Evolutionary conservation across 2,888 invertebrate species (phyloP), one percentile per base, ranked within the genome.

Genomic region (Lottia gigantea): DNA sequence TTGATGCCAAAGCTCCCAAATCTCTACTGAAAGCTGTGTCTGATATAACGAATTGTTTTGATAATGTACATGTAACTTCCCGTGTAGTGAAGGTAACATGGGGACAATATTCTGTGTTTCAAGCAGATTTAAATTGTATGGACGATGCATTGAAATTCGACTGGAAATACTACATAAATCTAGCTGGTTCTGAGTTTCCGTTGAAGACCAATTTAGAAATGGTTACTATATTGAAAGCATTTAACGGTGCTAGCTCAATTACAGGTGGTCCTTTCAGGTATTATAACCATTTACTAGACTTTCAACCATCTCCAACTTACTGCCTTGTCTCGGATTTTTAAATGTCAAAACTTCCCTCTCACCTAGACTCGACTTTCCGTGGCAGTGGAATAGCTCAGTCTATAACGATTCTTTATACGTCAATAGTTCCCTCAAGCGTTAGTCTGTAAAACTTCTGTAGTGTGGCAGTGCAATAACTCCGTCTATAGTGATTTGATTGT

Each of bases 61-160:
- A 19, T 23, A 55, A 55, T 14, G 55, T 55, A 0, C 11, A 23
- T 1, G 14, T 55, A 8, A 19, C 55, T 19, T 55, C 55, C 11
- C 55, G 23, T 23, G 11, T 19, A 55, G 23, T 19, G 19, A 14
- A 2, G 14, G 55, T 55, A 2, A 23, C 12, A 4, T 55, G 55
- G 55, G 55, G 55, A 12, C 55, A 55, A 23, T 55, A 55, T 55
- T 23, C 19, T 55, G 23, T 55, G 23, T 55, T 55, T 23, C 55
- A 55, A 55, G 55, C 55, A 55, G 55, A 55, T 23, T 14, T 55
- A 23, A 55, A 19, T 11, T 55, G 55, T 55, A 55, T 55, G 55
- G 55, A 55, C 23, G 55, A 55, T 55, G 11, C 23, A 12, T 23
- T 55, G 15, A 55, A 55, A 14, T 23, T 23, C 14, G 23, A 55